Conservation (phyloP, 1,140 invertebrate genomes). For the Cotesia vestalis region DNA sequence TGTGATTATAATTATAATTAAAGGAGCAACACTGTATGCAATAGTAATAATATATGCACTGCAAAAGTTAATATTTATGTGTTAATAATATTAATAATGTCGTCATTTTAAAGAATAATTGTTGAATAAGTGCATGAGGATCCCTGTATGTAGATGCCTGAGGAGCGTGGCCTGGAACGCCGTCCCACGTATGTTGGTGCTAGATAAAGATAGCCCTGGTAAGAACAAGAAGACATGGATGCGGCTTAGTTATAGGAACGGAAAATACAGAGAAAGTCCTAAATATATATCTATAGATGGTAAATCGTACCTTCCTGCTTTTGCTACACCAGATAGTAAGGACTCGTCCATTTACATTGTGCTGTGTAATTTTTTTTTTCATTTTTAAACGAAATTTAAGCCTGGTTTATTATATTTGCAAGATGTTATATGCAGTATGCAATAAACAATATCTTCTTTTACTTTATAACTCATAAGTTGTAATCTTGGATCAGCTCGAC, state of each 20-base stretch:
- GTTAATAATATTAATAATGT: not conserved
- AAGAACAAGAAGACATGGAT: not conserved
- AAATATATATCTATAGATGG: conserved; percentile 16
- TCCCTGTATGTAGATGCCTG: conserved; percentile 27
- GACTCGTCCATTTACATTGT: not conserved
- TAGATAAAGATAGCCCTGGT: conserved; percentile 29
- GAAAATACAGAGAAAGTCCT: conserved; percentile 24
- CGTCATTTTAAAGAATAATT: not conserved
- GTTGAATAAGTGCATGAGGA: conserved; percentile 25
- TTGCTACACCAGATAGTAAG: not conserved
- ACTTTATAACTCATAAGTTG: no score
- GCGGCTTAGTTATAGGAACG: not conserved
- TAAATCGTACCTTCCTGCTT: no score
- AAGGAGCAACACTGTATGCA: no score
- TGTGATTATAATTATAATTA: no score
- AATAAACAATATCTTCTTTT: no score
- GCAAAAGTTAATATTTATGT: not conserved
- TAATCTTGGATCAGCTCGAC: no score
- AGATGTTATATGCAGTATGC: no score
- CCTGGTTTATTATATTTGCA: no score
- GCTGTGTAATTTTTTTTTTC: no score
- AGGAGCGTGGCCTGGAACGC: conserved; percentile 29
- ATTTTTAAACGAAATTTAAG: no score
- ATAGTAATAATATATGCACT: not conserved
- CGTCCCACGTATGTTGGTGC: conserved; percentile 27